Evolutionary conservation across 2,797 vertebrate species (phyloP), one percentile per base, ranked within the genome.

Genomic region (Euthynnus affinis): DNA sequence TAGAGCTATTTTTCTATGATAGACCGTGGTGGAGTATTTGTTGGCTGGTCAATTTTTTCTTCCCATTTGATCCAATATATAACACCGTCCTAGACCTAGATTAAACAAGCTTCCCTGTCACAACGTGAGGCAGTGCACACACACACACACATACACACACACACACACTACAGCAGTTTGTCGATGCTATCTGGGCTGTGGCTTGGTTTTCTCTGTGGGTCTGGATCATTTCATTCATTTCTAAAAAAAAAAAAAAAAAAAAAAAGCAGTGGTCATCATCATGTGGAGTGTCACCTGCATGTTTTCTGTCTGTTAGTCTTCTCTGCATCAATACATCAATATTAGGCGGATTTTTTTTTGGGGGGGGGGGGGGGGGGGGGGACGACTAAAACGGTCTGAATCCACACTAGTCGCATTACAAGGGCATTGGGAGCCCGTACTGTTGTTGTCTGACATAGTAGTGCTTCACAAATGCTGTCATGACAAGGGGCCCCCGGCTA

Each of bases 161-260:
- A 60, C 81, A 82, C 86, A 91, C 83, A 86, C 80, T 78, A 89
- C 78, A 91, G 92, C 89, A 85, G 88, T 88, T 85, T 90, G 84
- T 85, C 87, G 87, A 89, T 88, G 87, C 82, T 90, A 90, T 89
- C 82, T 84, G 93, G 93, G 92, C 91, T 93, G 91, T 92, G 94
- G 90, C 93, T 94, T 79, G 23, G 78, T 82, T 75, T 84, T 77
- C 66, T 82, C 79, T 56, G 34, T 73, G 76, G 66, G 44, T 88
- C 75, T 81, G 78, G 82, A 81, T 89, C 83, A 74, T 76, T 84
- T 88, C 81, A 80, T 90, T 81, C 9, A 86, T 91, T 88, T 83
- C 74, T 76, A 29, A 68, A n/a, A n/a, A n/a, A n/a, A n/a, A n/a
- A n/a, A n/a, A n/a, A n/a, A n/a, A n/a, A n/a, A n/a, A n/a, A n/a